A percentile compares a stretch with the other conserved stretches of the same genome.
These are phyloP conservation scores for Meiosimyza decipiens DNA, from an alignment of 2,888 invertebrate species.

Conservation along the genomic window DNA sequence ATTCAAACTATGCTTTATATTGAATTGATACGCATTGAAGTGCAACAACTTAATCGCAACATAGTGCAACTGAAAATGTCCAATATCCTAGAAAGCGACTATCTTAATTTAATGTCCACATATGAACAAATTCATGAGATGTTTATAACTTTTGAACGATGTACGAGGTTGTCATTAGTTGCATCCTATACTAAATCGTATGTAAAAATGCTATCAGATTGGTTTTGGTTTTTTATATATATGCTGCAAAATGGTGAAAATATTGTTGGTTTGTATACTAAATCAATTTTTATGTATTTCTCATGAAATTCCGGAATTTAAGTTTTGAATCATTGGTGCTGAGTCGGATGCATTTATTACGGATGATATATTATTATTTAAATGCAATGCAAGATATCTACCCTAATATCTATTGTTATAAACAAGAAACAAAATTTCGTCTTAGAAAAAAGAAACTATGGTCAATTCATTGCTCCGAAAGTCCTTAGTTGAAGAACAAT, in stretches of 20 bases:
- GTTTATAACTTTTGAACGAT: not conserved
- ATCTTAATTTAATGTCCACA: not conserved
- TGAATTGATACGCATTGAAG: not conserved
- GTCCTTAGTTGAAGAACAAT: no score
- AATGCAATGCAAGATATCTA: no score
- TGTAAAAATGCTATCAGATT: conserved; percentile 4
- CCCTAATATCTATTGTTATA: no score
- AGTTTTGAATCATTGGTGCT: no score
- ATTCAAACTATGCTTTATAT: not conserved
- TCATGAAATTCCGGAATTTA: no score
- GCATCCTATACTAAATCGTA: not conserved
- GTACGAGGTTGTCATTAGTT: not conserved
- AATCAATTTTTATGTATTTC: no score
- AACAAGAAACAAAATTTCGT: no score
- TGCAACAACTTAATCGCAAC: not conserved
- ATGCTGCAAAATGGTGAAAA: not conserved
- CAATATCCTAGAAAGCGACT: not conserved
- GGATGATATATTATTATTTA: no score
- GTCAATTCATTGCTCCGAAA: no score
- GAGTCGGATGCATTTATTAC: no score
- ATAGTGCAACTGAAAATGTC: not conserved
- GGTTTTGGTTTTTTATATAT: not conserved
- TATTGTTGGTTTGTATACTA: no score
- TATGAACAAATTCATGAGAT: not conserved
- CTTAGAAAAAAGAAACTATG: no score